Conservation (phyloP, 1,140 invertebrate genomes). For the Tetraneura akinire region DNA sequence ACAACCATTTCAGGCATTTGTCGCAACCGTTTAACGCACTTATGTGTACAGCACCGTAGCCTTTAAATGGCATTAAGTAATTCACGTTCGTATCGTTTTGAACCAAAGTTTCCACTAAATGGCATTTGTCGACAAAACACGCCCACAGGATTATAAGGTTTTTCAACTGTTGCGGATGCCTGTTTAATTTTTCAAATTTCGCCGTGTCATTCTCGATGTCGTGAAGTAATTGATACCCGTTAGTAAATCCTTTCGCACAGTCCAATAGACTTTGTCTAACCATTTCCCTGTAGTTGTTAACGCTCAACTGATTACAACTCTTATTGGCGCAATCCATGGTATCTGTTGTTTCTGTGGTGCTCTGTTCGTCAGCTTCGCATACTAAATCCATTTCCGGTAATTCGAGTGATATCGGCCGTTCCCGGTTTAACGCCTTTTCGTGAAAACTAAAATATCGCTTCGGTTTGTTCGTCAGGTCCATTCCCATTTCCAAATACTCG, state of each 20-base stretch:
- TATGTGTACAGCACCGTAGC: constrained; percentile 71
- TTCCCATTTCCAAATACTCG: constrained; percentile 48
- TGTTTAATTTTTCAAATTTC: constrained; percentile 60
- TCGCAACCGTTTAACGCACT: constrained; percentile 75
- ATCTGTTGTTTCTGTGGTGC: constrained; percentile 58
- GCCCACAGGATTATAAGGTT: constrained; percentile 68
- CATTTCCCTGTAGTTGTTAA: constrained; percentile 72
- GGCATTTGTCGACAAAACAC: constrained; percentile 68
- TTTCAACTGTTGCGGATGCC: constrained; percentile 20
- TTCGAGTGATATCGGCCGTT: constrained; percentile 10
- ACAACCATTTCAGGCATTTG: constrained; percentile 64
- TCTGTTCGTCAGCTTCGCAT: neutral
- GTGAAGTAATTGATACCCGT: constrained; percentile 68
- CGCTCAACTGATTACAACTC: constrained; percentile 66
- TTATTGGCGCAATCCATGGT: constrained; percentile 68
- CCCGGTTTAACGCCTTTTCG: neutral
- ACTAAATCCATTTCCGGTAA: neutral
- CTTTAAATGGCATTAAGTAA: constrained; percentile 69
- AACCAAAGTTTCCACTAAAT: constrained; percentile 66
- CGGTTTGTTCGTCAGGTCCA: constrained; percentile 35
- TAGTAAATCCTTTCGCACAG: constrained; percentile 68
- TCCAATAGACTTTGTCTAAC: constrained; percentile 70
- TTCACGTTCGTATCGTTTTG: constrained; percentile 68
- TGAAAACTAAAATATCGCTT: constrained; percentile 43
- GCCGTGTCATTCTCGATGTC: constrained; percentile 67